A percentile compares a stretch with the other conserved stretches of the same genome.
These are phyloP conservation scores for Chanos chanos DNA, from an alignment of 2,797 vertebrate species.

Conservation along the genomic window DNA sequence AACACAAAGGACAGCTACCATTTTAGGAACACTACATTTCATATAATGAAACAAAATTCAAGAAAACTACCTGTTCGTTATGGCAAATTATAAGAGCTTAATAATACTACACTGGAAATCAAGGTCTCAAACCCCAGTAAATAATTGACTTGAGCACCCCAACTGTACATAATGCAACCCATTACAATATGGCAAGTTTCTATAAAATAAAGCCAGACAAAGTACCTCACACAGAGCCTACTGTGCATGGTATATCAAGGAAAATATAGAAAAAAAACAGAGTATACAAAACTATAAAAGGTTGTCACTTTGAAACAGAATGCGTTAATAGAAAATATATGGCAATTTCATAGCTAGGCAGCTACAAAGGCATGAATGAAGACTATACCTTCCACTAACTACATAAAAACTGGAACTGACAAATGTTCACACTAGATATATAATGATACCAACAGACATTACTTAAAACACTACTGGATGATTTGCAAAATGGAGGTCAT, in stretches of 20 bases:
- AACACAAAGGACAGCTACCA: constrained; percentile 12
- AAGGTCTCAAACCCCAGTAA: constrained; percentile 44
- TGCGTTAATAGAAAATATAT: constrained; percentile 45
- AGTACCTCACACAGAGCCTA: constrained; percentile 63
- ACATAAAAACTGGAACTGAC: constrained; percentile 2
- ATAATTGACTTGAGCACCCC: constrained; percentile 49
- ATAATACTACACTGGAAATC: constrained; percentile 64
- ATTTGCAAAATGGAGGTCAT: neutral
- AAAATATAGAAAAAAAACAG: constrained; percentile 56
- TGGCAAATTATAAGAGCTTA: constrained; percentile 55
- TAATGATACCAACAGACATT: constrained; percentile 5
- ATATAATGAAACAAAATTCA: constrained; percentile 41
- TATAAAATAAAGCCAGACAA: constrained; percentile 62
- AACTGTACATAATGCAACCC: constrained; percentile 68
- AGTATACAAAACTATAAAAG: constrained; percentile 63
- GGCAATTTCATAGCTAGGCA: constrained; percentile 46
- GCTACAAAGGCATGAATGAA: constrained; percentile 53
- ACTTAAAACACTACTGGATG: neutral
- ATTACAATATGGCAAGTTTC: constrained; percentile 65
- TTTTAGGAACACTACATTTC: constrained; percentile 27
- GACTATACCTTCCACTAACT: constrained; percentile 1
- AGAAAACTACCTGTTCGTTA: constrained; percentile 30
- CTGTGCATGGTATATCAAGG: constrained; percentile 60
- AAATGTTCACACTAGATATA: neutral
- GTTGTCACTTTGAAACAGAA: constrained; percentile 47